Percentiles rank a stretch among this genome's conserved stretches.
These are phyloP conservation scores for Phyllostomus discolor DNA, from an alignment of 2,113 vertebrate species.

Conservation along the genomic window DNA sequence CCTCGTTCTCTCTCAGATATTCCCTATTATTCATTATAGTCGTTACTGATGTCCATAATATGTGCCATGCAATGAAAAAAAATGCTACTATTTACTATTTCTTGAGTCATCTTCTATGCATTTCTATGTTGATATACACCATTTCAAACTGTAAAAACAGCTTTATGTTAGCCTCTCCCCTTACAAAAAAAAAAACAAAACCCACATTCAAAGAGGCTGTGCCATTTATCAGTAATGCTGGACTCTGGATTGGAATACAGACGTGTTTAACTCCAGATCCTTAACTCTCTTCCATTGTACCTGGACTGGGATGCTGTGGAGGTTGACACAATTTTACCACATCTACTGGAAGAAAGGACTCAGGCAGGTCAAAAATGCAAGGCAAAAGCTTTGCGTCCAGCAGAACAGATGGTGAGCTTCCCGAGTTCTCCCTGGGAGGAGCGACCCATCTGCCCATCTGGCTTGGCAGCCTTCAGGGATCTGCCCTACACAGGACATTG, in stretches of 20 bases:
- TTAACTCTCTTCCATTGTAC: neutral
- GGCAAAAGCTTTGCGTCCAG: neutral
- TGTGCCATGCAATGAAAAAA: neutral
- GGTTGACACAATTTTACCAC: neutral
- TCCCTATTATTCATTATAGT: neutral
- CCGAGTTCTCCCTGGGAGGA: neutral
- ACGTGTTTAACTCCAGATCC: neutral
- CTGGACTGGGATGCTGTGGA: neutral
- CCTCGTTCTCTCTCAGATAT: neutral
- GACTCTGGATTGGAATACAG: neutral
- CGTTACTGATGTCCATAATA: neutral
- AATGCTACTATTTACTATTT: neutral
- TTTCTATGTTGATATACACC: neutral
- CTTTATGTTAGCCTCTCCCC: neutral
- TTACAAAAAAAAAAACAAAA: neutral
- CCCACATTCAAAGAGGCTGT: neutral
- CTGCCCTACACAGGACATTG: neutral
- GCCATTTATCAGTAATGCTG: neutral
- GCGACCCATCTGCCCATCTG: neutral
- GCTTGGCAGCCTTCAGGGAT: neutral
- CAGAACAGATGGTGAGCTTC: neutral
- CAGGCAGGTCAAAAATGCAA: neutral
- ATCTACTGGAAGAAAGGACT: neutral
- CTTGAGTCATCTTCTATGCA: neutral
- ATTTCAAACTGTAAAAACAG: neutral